Percentiles rank a stretch among this genome's conserved stretches.
Conservation (phyloP, 1,140 invertebrate genomes). For the Stegodyphus dumicola region DNA sequence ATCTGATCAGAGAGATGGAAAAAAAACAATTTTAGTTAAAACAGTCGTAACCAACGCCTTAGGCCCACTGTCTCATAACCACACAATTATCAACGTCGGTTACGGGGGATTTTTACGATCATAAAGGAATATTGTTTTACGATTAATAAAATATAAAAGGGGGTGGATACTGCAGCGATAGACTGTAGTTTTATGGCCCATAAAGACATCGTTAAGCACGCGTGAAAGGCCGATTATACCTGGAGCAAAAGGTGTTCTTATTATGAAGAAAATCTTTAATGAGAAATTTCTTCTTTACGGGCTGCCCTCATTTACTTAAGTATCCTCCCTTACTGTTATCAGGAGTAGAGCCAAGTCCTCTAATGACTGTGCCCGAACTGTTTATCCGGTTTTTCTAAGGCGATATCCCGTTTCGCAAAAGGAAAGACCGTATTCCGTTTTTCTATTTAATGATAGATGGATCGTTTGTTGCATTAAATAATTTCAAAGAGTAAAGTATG, state of each 20-base stretch:
- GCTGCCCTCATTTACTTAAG: slow-evolving; percentile 21
- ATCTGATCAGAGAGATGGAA: slow-evolving; percentile 7
- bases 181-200: slow-evolving; percentile 40
- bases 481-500: no score
- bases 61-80: neutral
- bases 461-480: no score
- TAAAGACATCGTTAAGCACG: slow-evolving; percentile 30
- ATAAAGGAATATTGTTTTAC: slow-evolving; percentile 50
- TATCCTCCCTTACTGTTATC: neutral
- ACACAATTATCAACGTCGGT: slow-evolving; percentile 31
- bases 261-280: slow-evolving; percentile 43
- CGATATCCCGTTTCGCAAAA: no score
- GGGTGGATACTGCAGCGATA: slow-evolving; percentile 8
- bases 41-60: no score
- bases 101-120: slow-evolving; percentile 47
- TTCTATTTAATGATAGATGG: no score
- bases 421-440: no score
- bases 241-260: slow-evolving; percentile 28
- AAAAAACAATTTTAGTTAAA: neutral
- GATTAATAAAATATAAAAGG: slow-evolving; percentile 44
- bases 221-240: slow-evolving; percentile 30
- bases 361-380: no score
- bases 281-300: neutral
- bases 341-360: neutral
- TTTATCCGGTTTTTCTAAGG: no score